These are phyloP conservation scores for Cephalopholis sonnerati DNA, from an alignment of 2,113 vertebrate genomes.

Conservation along the genomic window DNA sequence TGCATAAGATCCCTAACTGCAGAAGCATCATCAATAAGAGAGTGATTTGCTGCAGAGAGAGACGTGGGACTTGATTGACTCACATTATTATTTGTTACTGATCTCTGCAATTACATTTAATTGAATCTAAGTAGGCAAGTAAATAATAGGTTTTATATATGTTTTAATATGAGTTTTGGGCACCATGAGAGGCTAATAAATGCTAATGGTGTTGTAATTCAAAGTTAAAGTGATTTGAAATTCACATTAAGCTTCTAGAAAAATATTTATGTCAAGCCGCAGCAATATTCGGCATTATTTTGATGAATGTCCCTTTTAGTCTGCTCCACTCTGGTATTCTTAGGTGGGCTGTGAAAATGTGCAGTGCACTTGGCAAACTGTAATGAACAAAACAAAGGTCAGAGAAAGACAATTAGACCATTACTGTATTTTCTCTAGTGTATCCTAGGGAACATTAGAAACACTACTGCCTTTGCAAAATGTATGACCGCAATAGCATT, in stretches of 20 bases:
- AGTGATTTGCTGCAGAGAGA: not conserved
- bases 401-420: constrained; percentile 77
- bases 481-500: constrained; percentile 57
- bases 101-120: constrained; percentile 5
- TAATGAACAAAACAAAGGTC: constrained; percentile 76
- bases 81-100: not conserved
- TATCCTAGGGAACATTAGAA: constrained; percentile 61
- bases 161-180: constrained; percentile 26
- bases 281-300: constrained; percentile 50
- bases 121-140: not conserved
- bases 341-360: constrained; percentile 48
- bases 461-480: constrained; percentile 52
- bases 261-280: constrained; percentile 25
- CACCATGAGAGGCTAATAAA: constrained; percentile 32
- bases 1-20: not conserved
- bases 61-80: constrained; percentile 14
- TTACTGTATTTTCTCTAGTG: constrained; percentile 62
- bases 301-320: constrained; percentile 59
- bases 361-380: constrained; percentile 58
- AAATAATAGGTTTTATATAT: constrained; percentile 11
- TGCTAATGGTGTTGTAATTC: constrained; percentile 37
- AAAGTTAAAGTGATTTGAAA: constrained; percentile 25
- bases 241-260: constrained; percentile 20
- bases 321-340: constrained; percentile 38
- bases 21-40: constrained; percentile 30